These are phyloP conservation scores for Oreortyx pictus DNA, from an alignment of 2,797 vertebrate genomes.

Conservation along the genomic window DNA sequence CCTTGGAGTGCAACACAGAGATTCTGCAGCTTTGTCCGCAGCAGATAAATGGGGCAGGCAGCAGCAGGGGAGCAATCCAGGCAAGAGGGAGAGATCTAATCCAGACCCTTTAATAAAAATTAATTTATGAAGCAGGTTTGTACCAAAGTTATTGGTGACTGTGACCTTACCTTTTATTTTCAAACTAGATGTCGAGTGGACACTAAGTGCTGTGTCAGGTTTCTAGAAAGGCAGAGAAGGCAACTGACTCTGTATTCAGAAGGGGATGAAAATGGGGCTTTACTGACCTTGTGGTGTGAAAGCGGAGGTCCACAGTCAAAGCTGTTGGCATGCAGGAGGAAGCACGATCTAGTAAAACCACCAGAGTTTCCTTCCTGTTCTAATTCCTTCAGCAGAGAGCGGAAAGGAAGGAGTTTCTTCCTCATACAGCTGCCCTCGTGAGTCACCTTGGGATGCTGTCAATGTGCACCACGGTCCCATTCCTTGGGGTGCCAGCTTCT, in stretches of 20 bases:
- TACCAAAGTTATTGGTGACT: not conserved
- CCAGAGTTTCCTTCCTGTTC: not conserved
- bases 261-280: not conserved
- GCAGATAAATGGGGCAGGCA: not conserved
- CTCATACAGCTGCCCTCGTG: not conserved
- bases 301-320: not conserved
- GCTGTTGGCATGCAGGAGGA: not conserved
- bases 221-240: not conserved
- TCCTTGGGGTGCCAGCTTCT: not conserved
- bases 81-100: not conserved
- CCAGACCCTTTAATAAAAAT: not conserved
- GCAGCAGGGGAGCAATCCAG: not conserved
- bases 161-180: not conserved
- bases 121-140: not conserved
- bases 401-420: not conserved
- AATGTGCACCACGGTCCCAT: accelerated
- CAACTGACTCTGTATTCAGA: not conserved
- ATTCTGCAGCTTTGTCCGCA: constrained; percentile 11
- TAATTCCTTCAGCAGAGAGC: not conserved
- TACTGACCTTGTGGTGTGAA: not conserved
- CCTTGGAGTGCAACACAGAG: not conserved
- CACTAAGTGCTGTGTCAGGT: not conserved
- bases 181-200: not conserved
- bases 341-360: not conserved
- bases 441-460: not conserved